Conservation (phyloP, 2,113 vertebrate species). For the Myanophis thanlyinensis region DNA sequence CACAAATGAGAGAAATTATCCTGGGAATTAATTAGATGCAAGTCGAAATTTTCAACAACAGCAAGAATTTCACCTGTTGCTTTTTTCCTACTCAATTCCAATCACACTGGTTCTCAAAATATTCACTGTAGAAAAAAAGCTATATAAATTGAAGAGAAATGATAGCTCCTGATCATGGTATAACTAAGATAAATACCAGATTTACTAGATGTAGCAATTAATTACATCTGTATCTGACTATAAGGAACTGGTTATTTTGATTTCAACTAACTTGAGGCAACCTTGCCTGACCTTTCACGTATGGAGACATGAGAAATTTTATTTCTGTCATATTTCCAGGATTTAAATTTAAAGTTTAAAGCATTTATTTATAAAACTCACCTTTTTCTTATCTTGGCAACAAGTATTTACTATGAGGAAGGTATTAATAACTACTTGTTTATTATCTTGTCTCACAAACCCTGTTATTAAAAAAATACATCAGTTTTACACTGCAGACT, state of each 20-base stretch:
- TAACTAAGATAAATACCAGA: neutral
- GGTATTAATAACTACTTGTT: constrained; percentile 34
- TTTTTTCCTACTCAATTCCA: neutral
- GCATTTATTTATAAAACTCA: neutral
- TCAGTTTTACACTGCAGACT: constrained; percentile 23
- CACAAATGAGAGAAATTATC: neutral
- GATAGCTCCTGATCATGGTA: no score
- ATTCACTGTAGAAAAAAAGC: neutral
- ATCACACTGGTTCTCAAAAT: neutral
- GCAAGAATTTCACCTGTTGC: neutral
- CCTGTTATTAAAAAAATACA: constrained; percentile 49
- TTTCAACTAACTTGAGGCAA: neutral
- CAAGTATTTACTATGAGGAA: constrained; percentile 20
- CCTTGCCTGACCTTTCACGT: neutral
- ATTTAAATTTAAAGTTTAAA: neutral
- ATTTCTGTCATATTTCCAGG: neutral
- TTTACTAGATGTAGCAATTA: neutral
- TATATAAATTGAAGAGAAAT: neutral
- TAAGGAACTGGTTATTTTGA: neutral
- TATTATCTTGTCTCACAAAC: neutral
- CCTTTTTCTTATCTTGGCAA: neutral
- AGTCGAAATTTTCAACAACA: neutral
- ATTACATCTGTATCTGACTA: neutral
- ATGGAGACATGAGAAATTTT: neutral
- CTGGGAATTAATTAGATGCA: neutral